Conservation (phyloP, 2,113 vertebrate species). For the Microtus montanus region DNA sequence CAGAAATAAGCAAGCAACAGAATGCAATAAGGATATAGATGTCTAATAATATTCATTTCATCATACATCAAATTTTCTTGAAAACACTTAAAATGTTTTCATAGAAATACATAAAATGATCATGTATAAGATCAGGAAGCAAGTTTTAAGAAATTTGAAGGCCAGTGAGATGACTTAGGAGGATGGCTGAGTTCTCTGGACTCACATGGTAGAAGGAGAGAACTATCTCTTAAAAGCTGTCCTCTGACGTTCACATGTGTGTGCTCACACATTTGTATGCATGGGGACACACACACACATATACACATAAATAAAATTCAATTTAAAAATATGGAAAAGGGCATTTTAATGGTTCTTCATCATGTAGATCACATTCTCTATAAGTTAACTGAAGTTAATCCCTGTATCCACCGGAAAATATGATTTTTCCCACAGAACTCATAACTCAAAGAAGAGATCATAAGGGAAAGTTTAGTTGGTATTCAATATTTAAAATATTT, state of each 20-base stretch:
- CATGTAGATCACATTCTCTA: neutral
- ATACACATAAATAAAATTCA: neutral
- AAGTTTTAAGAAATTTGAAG: neutral
- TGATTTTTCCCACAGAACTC: neutral
- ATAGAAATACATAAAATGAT: conserved; percentile 8
- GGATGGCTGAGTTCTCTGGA: neutral
- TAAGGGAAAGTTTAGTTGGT: neutral
- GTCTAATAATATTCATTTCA: neutral
- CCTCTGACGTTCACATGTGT: neutral
- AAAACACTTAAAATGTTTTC: conserved; percentile 9
- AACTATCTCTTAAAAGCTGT: neutral
- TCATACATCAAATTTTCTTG: neutral
- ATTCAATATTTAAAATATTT: conserved; percentile 25
- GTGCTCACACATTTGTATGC: neutral
- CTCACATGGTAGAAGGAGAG: too few species aligned
- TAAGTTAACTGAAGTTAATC: neutral
- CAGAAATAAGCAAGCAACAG: neutral
- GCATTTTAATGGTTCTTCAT: neutral
- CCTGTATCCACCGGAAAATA: neutral
- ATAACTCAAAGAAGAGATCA: neutral
- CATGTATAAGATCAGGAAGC: neutral
- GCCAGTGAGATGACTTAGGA: neutral
- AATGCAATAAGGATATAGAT: neutral
- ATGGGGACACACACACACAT: too few species aligned
- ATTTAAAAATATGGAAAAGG: neutral